Percentiles rank a stretch among this genome's conserved stretches.
phyloP scores from a whole-genome alignment of 2,797 vertebrate genomes.

The Falco berigora region DNA sequence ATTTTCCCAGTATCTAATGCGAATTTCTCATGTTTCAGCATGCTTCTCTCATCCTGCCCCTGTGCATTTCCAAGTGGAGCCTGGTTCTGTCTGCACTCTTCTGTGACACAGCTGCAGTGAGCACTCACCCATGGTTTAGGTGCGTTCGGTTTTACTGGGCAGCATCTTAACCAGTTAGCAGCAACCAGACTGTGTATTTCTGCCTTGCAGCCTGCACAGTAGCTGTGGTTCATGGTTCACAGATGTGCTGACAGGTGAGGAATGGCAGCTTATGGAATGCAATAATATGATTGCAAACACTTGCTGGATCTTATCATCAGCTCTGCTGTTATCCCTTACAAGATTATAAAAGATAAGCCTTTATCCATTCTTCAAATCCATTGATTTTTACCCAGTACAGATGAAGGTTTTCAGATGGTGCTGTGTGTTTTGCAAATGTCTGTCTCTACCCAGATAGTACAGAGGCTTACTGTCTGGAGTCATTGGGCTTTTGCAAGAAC shows the following conservation, averaged over 20 bases:
- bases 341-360: not conserved
- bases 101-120: not conserved
- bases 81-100: not conserved
- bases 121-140: not conserved
- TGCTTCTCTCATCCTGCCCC: not conserved
- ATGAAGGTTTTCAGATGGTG: not conserved
- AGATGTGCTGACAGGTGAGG: not conserved
- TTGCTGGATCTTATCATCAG: not conserved
- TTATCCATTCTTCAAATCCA: not conserved
- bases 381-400: not conserved
- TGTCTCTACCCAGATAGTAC: not conserved
- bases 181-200: not conserved
- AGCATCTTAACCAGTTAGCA: not conserved
- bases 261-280: not conserved
- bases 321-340: not conserved
- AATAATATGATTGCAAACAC: not conserved
- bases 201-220: not conserved
- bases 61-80: not conserved
- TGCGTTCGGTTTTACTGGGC: not conserved
- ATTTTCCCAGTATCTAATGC: not conserved
- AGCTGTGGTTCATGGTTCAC: rapidly evolving
- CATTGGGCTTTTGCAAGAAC: not conserved
- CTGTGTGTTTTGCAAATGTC: not conserved
- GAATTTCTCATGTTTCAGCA: not conserved
- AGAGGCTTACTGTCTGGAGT: not conserved